Evolutionary conservation across 2,888 invertebrate species (phyloP), one percentile per base, ranked within the genome.

Genomic region (Drosophila neonasuta): DNA sequence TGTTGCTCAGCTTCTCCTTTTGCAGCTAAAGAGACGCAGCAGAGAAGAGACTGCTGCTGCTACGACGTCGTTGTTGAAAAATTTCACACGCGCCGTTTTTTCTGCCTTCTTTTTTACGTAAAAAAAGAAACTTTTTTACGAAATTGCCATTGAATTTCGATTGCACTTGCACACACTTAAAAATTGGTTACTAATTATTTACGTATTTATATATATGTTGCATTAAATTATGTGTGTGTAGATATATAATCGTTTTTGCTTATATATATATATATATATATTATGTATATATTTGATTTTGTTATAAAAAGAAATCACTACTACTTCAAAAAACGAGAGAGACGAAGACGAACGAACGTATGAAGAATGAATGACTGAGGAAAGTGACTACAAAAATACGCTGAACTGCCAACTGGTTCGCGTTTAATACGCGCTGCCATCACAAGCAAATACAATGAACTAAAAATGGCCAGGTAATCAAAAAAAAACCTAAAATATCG

Each of bases 21-120:
- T 73, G 74, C 64, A 72, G 77, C 77, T 60, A 63, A 70, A 70
- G 59, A 76, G 69, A 69, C 69, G 73, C 57, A 69, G 54, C 57
- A 69, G 57, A 58, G 68, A 61, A 61, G 59, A 65, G 64, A 71
- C 58, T 51, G 24, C 51, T 57, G 60, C 66, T 70, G 51, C 68
- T 79, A 67, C 71, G 67, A 75, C 75, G 75, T 62, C 66, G 71
- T 64, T 79, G 80, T 74, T 70, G 73, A 77, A 79, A 77, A 82
- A 81, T 80, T 83, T 83, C 80, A 86, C 86, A 86, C 86, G 86
- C 83, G 83, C 83, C 77, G 77, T 78, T 81, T 81, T 69, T 74
- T 75, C 13, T 61, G 39, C 63, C 45, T 65, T 65, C 62, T 77
- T 68, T 72, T 79, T 84, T 79, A 85, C 85, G 77, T 81, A 79